These are phyloP conservation scores for Acanthopagrus latus DNA, from an alignment of 2,797 vertebrate species.

Conservation along the genomic window DNA sequence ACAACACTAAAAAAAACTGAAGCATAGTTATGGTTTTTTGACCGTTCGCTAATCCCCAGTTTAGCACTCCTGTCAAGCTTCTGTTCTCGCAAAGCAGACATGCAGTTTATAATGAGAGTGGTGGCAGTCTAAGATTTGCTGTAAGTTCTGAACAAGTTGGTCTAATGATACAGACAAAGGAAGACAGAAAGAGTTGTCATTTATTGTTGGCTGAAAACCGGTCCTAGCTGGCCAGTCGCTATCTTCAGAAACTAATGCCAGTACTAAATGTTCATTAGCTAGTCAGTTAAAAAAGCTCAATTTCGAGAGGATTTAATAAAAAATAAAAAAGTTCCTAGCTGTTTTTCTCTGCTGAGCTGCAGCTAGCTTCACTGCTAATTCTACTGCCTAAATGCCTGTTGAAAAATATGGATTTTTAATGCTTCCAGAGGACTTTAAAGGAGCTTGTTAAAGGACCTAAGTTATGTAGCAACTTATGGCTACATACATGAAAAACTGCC, in stretches of 20 bases:
- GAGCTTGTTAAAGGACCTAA: too few species aligned
- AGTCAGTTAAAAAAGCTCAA: neutral
- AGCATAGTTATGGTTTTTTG: constrained; percentile 18
- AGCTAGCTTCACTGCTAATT: too few species aligned
- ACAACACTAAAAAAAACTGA: constrained; percentile 14
- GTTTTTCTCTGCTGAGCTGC: too few species aligned
- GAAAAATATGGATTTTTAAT: too few species aligned
- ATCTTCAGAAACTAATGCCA: neutral
- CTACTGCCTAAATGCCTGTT: too few species aligned
- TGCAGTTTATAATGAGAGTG: neutral
- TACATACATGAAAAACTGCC: too few species aligned
- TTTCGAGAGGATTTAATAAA: too few species aligned
- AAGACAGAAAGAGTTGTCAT: neutral
- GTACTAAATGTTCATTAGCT: neutral
- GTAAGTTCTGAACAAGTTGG: neutral
- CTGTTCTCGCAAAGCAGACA: neutral
- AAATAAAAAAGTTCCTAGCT: too few species aligned
- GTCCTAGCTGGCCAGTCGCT: neutral
- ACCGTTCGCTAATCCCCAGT: constrained; percentile 30
- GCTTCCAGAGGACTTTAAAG: too few species aligned
- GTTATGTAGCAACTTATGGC: too few species aligned
- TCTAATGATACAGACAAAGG: neutral
- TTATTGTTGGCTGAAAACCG: neutral
- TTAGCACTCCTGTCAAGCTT: constrained; percentile 24
- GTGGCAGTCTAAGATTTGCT: neutral